Conservation (phyloP, 1,140 invertebrate genomes). For the Lysiphlebus fabarum region DNA sequence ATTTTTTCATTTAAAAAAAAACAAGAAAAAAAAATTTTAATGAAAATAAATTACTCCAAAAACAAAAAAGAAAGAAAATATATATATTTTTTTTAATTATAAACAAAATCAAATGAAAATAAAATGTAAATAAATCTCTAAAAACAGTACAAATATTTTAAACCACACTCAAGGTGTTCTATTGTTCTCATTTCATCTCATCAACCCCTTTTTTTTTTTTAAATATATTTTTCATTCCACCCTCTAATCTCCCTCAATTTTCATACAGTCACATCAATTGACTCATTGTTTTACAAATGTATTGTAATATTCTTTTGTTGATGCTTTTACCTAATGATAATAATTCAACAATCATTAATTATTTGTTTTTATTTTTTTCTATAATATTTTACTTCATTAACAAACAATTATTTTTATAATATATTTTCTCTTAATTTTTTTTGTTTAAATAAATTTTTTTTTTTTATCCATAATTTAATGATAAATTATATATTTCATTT, state of each 20-base stretch:
- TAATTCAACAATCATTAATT: neutral
- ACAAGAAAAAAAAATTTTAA: no score
- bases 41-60: no score
- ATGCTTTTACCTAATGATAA: neutral
- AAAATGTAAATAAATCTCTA: neutral
- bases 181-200: slow-evolving; percentile 4
- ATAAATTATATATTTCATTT: no score
- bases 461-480: no score
- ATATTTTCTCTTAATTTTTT: no score
- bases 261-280: neutral
- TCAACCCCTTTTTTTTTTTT: neutral
- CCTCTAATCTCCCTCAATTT: slow-evolving; percentile 11
- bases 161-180: neutral
- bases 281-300: slow-evolving; percentile 6
- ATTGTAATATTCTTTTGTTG: neutral
- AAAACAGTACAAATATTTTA: neutral
- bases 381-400: no score
- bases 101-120: neutral
- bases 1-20: no score
- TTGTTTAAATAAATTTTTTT: no score
- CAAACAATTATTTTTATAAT: no score
- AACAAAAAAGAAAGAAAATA: no score
- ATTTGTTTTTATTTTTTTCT: neutral
- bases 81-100: neutral
- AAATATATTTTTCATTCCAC: slow-evolving; percentile 4